Base-by-base conservation (phyloP, 2,888 invertebrate species). In the Leucoma salicis region DNA sequence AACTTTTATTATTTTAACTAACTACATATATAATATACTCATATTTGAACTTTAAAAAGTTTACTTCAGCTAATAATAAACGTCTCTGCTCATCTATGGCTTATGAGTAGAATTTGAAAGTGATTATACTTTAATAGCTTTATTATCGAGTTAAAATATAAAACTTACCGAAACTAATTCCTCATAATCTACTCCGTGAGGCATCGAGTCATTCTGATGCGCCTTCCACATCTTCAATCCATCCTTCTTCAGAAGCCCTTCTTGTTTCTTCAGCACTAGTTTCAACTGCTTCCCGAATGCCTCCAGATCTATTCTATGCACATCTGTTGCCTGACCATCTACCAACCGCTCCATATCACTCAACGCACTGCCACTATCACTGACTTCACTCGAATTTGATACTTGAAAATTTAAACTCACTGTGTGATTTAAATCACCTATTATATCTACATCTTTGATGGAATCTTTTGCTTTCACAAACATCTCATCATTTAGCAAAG, bases 171-270 rank as follows among this genome's bases (percentile, higher is more conserved):
- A 90, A 39, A 91, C 90, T 70, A 95, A 85, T 84, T 95, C 95
- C 57, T 95, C 92, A 74, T 96, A 95, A 63, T 94, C 93, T 29
- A 96, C 92, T 13, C 95, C 95, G 67, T 95, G 94, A 41, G 95
- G 95, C 55, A 93, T 92, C 42, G 95, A 93, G 32, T 93, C 92
- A 70, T 96, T 95, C 36, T 93, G 93, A 65, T 94, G 92, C 50
- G 95, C 95, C 47, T 92, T 93, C 93, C 95, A 96, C 91, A 97
- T 92, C 74, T 95, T 95, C 74, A 97, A 78, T 42, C 95, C 94
- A 36, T 93, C 92, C 65, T 94, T 92, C 71, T 93, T 94, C 72
- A 96, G 91, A 48, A 97, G 88, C n/a, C 95, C 94, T 53, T 94
- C 92, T 38, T 95, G 95, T 49, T 93, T 94, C 71, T 92, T 93